Conservation (phyloP, 2,797 vertebrate genomes). For the Ambastaia sidthimunki region DNA sequence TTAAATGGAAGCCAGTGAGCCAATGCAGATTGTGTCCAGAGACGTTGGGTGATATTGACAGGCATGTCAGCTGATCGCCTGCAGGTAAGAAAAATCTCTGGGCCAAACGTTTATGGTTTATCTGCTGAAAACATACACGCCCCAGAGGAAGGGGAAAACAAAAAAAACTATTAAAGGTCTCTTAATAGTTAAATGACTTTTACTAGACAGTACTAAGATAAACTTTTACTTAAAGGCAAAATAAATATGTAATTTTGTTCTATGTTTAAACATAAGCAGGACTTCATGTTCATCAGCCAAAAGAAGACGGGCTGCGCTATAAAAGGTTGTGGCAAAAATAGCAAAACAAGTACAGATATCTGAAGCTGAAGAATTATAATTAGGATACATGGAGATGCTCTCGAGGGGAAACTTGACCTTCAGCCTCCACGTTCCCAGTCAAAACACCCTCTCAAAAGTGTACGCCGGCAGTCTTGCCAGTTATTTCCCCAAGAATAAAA, state of each 20-base stretch:
- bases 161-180: too few species aligned
- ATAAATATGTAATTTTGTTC: neutral
- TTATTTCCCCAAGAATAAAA: neutral
- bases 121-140: slow-evolving; percentile 7
- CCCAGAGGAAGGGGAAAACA: neutral
- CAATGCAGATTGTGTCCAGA: neutral
- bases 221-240: neutral
- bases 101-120: neutral
- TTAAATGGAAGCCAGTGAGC: neutral
- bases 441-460: neutral
- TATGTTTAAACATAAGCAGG: neutral
- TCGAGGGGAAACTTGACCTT: neutral
- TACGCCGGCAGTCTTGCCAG: neutral
- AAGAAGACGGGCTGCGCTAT: neutral
- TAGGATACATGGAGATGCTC: neutral
- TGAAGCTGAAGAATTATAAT: neutral
- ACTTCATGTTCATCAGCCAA: neutral
- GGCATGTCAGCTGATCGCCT: slow-evolving; percentile 7
- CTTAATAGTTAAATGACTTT: slow-evolving; percentile 1
- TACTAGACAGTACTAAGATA: neutral
- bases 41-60: slow-evolving; percentile 6
- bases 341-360: neutral
- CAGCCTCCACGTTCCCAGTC: neutral
- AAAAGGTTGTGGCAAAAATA: neutral
- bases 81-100: neutral